phyloP scores from a whole-genome alignment of 1,140 invertebrate species.

The Drosophila mayri region DNA sequence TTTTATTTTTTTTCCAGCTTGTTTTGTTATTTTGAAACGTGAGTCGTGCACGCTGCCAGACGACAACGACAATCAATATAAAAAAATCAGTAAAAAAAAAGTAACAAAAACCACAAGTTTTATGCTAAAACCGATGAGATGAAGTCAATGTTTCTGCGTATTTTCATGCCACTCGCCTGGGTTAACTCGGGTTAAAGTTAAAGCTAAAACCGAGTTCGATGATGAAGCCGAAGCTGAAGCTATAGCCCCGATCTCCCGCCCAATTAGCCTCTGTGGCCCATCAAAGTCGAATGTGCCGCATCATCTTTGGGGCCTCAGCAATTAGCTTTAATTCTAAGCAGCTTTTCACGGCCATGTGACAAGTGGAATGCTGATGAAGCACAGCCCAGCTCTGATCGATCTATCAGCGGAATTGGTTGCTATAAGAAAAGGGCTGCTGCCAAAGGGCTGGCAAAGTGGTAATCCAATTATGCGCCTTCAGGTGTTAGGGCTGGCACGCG shows the following conservation, averaged over 20 bases:
- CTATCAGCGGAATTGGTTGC: constrained; percentile 23
- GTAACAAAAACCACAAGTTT: constrained; percentile 35
- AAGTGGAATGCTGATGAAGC: constrained; percentile 72
- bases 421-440: constrained; percentile 10
- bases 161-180: constrained; percentile 44
- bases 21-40: constrained; percentile 70
- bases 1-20: constrained; percentile 8
- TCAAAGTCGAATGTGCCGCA: constrained; percentile 59
- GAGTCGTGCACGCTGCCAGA: constrained; percentile 64
- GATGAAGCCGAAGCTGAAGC: background rate
- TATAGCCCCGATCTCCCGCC: constrained; percentile 17
- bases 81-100: constrained; percentile 57
- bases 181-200: constrained; percentile 66
- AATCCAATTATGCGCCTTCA: constrained; percentile 65
- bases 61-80: constrained; percentile 72
- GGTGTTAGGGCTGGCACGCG: constrained; percentile 56
- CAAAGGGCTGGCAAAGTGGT: constrained; percentile 39
- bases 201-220: constrained; percentile 3
- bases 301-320: constrained; percentile 65
- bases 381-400: constrained; percentile 62
- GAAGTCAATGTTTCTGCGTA: constrained; percentile 42
- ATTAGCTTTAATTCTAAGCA: constrained; percentile 83
- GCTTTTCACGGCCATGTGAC: constrained; percentile 69
- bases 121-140: constrained; percentile 41
- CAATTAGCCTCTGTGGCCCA: constrained; percentile 45